A percentile compares a stretch with the other conserved stretches of the same genome.
Conservation (phyloP, 2,797 vertebrate species). For the Rhinogobio ventralis region DNA sequence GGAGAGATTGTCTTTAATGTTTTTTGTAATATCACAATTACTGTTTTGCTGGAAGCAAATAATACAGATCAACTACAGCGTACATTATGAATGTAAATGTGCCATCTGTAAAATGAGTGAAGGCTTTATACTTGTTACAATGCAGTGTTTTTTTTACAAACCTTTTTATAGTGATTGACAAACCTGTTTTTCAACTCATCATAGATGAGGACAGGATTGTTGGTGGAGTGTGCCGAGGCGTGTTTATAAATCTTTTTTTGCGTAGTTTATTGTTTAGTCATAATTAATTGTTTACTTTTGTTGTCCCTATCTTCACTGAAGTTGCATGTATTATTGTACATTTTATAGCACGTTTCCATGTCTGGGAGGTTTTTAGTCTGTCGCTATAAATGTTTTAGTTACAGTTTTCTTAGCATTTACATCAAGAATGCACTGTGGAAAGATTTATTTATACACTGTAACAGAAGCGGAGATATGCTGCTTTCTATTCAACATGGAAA, state of each 20-base stretch:
- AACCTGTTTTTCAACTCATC: conserved; percentile 7
- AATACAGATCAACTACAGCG: too few relatives aligned
- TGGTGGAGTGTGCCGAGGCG: background rate
- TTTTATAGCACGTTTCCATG: background rate
- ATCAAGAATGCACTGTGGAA: background rate
- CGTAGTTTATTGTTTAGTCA: background rate
- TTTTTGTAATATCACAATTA: too few relatives aligned
- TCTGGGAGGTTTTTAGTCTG: background rate
- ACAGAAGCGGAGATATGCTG: background rate
- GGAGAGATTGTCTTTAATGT: too few relatives aligned
- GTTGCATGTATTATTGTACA: background rate
- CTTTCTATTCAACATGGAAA: background rate
- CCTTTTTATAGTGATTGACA: background rate
- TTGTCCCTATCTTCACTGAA: background rate
- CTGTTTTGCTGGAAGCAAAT: too few relatives aligned
- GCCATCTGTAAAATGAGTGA: background rate
- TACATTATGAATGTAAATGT: background rate
- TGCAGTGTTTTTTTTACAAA: background rate
- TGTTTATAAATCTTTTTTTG: too few relatives aligned
- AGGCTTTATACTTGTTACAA: background rate
- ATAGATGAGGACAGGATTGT: background rate
- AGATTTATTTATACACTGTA: background rate
- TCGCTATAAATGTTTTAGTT: background rate
- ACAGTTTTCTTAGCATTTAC: background rate
- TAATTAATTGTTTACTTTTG: background rate